Conservation (phyloP, 2,113 vertebrate species). For the Pyxicephalus adspersus region DNA sequence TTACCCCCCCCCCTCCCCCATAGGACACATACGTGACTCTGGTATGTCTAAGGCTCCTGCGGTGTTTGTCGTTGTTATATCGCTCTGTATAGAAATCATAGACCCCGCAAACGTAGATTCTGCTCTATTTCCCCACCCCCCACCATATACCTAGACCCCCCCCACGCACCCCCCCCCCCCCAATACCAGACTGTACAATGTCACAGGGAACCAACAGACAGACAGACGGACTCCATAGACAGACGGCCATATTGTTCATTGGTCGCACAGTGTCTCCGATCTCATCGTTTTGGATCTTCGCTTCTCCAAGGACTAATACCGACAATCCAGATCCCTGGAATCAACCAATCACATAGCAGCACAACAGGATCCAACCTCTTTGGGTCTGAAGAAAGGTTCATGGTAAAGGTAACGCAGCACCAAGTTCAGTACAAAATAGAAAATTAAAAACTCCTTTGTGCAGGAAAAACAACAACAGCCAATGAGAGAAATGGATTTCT, state of each 20-base stretch:
- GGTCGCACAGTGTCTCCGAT: constrained; percentile 22
- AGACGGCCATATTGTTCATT: too few species aligned
- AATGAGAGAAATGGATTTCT: too few species aligned
- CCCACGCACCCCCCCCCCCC: background rate
- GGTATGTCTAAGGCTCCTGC: constrained; percentile 15
- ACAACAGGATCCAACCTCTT: background rate
- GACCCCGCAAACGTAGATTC: background rate
- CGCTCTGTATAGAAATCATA: background rate
- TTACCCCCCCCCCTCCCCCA: too few species aligned
- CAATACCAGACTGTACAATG: background rate
- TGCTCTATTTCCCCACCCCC: too few species aligned
- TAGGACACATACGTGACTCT: too few species aligned
- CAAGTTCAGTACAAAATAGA: background rate
- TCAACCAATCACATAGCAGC: background rate
- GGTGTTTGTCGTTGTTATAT: background rate
- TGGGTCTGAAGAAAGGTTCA: background rate
- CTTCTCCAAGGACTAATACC: too few species aligned
- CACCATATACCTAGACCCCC: too few species aligned
- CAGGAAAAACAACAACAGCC: too few species aligned
- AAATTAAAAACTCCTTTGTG: background rate
- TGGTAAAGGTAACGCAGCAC: background rate
- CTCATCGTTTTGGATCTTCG: background rate
- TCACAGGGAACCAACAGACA: background rate
- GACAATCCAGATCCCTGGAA: too few species aligned
- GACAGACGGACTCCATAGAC: background rate